These are phyloP conservation scores for Mystacides longicornis DNA, from an alignment of 2,888 invertebrate genomes.

Conservation along the genomic window DNA sequence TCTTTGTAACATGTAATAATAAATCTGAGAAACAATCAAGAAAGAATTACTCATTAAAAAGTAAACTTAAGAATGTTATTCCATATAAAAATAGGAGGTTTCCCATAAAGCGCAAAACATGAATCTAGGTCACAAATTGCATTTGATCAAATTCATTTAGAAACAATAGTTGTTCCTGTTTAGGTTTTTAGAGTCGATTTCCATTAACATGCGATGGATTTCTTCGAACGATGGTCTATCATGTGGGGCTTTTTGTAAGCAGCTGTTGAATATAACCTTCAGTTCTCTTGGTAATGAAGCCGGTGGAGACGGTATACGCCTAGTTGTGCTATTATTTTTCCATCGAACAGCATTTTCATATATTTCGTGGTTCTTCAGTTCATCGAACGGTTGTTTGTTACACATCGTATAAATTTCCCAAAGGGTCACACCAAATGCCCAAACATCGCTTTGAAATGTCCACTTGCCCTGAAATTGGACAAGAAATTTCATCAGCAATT, in stretches of 20 bases:
- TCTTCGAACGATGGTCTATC: slow-evolving; percentile 82
- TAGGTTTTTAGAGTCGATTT: slow-evolving; percentile 39
- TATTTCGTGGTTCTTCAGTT: slow-evolving; percentile 78
- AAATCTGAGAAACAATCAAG: no score
- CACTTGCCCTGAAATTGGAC: slow-evolving; percentile 65
- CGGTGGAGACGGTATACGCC: slow-evolving; percentile 53
- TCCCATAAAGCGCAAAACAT: no score
- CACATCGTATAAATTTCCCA: slow-evolving; percentile 85
- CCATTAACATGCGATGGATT: slow-evolving; percentile 71
- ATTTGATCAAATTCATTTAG: no score
- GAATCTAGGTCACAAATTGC: no score
- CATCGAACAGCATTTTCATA: slow-evolving; percentile 66
- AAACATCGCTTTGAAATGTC: slow-evolving; percentile 82
- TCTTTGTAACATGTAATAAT: no score
- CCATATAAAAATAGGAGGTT: no score
- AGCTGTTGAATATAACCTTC: slow-evolving; percentile 86
- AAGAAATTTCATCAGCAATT: neutral
- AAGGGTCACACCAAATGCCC: slow-evolving; percentile 84
- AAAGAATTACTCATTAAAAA: no score
- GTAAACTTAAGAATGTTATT: no score
- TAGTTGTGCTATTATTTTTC: slow-evolving; percentile 44
- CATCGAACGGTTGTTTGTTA: slow-evolving; percentile 70
- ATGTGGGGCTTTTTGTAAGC: slow-evolving; percentile 76
- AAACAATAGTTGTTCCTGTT: neutral
- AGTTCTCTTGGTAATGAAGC: slow-evolving; percentile 78